phyloP scores from a whole-genome alignment of 1,140 invertebrate genomes.

The Eurosta solidaginis region DNA sequence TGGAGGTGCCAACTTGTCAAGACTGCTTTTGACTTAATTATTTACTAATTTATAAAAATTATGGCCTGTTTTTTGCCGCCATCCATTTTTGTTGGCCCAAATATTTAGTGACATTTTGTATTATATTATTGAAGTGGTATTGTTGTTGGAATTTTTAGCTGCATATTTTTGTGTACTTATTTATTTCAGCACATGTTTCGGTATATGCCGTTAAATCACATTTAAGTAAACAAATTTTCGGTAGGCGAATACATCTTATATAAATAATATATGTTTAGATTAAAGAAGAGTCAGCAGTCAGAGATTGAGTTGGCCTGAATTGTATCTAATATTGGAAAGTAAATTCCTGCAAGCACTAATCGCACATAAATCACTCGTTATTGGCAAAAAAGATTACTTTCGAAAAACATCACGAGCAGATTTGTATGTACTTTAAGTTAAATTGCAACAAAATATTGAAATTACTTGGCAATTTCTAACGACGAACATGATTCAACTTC shows the following conservation, averaged over 20 bases:
- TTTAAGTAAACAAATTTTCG: background rate
- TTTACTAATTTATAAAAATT: conserved; percentile 13
- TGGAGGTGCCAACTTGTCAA: background rate
- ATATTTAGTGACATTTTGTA: background rate
- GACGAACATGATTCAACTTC: no score
- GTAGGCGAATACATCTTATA: background rate
- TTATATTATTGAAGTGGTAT: background rate
- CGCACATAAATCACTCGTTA: conserved; percentile 19
- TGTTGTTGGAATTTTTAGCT: background rate
- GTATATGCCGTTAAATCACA: background rate
- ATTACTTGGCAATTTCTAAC: no score
- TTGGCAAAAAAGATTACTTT: background rate
- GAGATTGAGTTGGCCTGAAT: no score
- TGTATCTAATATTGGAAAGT: background rate
- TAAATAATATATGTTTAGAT: background rate
- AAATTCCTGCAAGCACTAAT: background rate
- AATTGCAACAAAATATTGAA: no score
- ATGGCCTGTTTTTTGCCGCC: background rate
- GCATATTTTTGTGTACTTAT: background rate
- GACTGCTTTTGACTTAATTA: conserved; percentile 3
- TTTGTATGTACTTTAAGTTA: no score
- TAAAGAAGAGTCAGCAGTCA: background rate
- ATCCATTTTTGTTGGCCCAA: background rate
- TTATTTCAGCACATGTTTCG: no score
- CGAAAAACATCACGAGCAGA: no score